phyloP scores from a whole-genome alignment of 1,140 invertebrate genomes.

The Stenopsyche tienmushanensis region DNA sequence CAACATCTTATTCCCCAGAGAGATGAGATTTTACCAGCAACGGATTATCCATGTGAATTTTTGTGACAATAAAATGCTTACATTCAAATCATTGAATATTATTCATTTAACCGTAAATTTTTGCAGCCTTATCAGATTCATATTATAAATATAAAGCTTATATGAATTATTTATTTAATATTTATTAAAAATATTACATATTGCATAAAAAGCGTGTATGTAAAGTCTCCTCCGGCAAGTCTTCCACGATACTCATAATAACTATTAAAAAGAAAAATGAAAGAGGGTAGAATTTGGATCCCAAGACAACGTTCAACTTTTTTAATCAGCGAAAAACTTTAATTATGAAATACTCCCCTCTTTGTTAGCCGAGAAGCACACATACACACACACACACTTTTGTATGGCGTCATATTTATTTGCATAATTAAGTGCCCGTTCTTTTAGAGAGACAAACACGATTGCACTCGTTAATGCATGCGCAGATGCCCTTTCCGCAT shows the following conservation, averaged over 20 bases:
- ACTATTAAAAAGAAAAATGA: constrained; percentile 11
- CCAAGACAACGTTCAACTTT: constrained; percentile 23
- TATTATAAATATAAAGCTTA: too few relatives aligned
- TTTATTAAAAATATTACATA: too few relatives aligned
- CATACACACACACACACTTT: neutral
- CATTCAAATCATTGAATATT: too few relatives aligned
- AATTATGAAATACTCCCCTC: constrained; percentile 28
- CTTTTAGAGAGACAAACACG: neutral
- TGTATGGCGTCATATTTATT: constrained; percentile 5
- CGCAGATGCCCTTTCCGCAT: too few relatives aligned
- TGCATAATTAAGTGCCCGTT: constrained; percentile 29
- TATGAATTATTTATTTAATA: too few relatives aligned
- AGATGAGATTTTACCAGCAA: too few relatives aligned
- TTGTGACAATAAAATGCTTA: too few relatives aligned
- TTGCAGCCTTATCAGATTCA: too few relatives aligned
- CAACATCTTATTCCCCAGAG: too few relatives aligned
- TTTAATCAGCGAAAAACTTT: constrained; percentile 39
- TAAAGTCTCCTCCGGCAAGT: neutral
- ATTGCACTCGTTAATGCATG: neutral
- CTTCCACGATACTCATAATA: neutral
- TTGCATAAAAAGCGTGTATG: neutral
- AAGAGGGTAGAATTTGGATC: constrained; percentile 8
- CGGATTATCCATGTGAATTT: too few relatives aligned
- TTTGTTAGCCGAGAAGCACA: constrained; percentile 3
- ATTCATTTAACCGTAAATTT: too few relatives aligned